Conservation (phyloP, 2,888 invertebrate genomes). For the Hydriomena furcata region DNA sequence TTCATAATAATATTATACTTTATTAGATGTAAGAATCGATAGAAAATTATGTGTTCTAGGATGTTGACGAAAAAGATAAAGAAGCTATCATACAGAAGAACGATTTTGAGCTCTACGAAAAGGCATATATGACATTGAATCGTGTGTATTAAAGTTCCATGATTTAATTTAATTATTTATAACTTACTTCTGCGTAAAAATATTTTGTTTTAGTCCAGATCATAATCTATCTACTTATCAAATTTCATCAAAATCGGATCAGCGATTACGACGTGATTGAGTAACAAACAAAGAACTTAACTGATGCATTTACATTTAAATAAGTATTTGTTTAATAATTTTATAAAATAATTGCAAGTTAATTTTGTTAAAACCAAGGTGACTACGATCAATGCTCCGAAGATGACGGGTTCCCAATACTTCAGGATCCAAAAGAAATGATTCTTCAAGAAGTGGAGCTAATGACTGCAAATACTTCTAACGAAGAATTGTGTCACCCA, state of each 20-base stretch:
- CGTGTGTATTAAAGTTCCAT: too few relatives aligned
- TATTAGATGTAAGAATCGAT: not conserved
- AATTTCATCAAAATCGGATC: too few relatives aligned
- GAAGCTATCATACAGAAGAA: conserved; percentile 34
- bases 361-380: conserved; percentile 51
- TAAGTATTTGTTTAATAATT: too few relatives aligned
- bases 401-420: conserved; percentile 57
- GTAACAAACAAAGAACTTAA: too few relatives aligned
- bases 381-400: conserved; percentile 72
- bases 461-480: conserved; percentile 51
- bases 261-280: too few relatives aligned
- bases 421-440: conserved; percentile 65
- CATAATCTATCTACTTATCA: too few relatives aligned
- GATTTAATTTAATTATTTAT: too few relatives aligned
- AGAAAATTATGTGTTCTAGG: not conserved
- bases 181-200: too few relatives aligned
- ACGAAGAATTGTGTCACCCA: conserved; percentile 36
- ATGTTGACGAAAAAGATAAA: conserved; percentile 17
- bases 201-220: too few relatives aligned
- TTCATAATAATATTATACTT: too few relatives aligned
- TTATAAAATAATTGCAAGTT: not conserved
- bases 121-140: conserved; percentile 63
- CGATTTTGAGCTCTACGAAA: conserved; percentile 52
- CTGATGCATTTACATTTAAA: too few relatives aligned
- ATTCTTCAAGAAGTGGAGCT: conserved; percentile 68